Conservation (phyloP, 2,888 invertebrate species). For the Trileptium ribeirensis region DNA sequence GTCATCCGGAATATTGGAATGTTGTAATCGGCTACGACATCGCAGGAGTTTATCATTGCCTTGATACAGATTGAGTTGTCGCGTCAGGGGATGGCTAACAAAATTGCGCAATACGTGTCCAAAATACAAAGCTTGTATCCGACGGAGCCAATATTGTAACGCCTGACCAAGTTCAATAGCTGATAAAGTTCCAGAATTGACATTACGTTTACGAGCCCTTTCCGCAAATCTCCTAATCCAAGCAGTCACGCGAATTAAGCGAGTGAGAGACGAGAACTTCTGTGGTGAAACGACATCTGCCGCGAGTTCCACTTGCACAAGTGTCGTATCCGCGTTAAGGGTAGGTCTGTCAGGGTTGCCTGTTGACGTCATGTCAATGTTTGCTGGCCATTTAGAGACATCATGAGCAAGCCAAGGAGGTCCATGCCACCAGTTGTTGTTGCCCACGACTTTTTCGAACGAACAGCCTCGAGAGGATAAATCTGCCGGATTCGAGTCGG, state of each 20-base stretch:
- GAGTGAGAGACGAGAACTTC: too few species aligned
- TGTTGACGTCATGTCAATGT: too few species aligned
- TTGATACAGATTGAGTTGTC: background rate
- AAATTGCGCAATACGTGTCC: background rate
- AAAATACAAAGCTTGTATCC: background rate
- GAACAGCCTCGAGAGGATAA: background rate
- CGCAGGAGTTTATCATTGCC: constrained; percentile 8
- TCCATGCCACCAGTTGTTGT: background rate
- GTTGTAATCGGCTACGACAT: constrained; percentile 14
- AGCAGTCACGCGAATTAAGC: too few species aligned
- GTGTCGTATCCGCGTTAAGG: too few species aligned
- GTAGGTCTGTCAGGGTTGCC: too few species aligned
- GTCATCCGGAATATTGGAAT: background rate
- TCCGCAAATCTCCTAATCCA: too few species aligned
- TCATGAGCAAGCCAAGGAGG: too few species aligned
- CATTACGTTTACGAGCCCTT: too few species aligned
- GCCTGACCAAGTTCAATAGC: background rate
- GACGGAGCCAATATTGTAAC: background rate
- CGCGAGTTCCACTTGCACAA: too few species aligned
- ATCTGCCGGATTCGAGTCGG: background rate
- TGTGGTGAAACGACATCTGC: too few species aligned
- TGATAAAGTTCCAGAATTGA: background rate
- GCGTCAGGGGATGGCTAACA: background rate
- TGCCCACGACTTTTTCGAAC: background rate
- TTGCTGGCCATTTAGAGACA: too few species aligned